These are phyloP conservation scores for Nemapogon koenigi DNA, from an alignment of 2,888 invertebrate genomes.

Conservation along the genomic window DNA sequence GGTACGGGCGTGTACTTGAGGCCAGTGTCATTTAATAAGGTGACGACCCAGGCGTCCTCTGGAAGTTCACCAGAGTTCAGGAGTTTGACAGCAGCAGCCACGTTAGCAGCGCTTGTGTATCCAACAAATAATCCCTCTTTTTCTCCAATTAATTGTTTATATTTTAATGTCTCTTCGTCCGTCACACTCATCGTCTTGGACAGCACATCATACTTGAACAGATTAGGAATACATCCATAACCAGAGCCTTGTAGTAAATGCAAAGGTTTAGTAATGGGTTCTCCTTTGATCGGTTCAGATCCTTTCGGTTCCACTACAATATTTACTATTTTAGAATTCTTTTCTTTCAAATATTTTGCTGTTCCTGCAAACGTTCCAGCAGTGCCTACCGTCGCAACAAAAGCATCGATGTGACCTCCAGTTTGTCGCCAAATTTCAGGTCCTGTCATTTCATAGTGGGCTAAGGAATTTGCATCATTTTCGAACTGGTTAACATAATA, in stretches of 20 bases:
- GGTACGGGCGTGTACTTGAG: slow-evolving; percentile 46
- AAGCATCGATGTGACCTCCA: slow-evolving; percentile 45
- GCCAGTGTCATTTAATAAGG: slow-evolving; percentile 42
- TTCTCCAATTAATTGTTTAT: slow-evolving; percentile 38
- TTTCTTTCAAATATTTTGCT: slow-evolving; percentile 43
- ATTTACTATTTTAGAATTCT: slow-evolving; percentile 35
- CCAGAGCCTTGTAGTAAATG: slow-evolving; percentile 54
- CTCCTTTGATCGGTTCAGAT: slow-evolving; percentile 45
- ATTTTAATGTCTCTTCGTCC: slow-evolving; percentile 42
- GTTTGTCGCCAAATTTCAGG: slow-evolving; percentile 56
- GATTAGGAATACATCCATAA: slow-evolving; percentile 43
- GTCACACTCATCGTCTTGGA: slow-evolving; percentile 43
- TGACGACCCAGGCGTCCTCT: slow-evolving; percentile 47
- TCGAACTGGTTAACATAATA: slow-evolving; percentile 50
- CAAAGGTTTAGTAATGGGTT: slow-evolving; percentile 43
- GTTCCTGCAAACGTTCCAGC: slow-evolving; percentile 49
- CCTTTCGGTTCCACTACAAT: slow-evolving; percentile 49
- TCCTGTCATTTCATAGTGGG: slow-evolving; percentile 49
- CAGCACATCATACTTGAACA: slow-evolving; percentile 43
- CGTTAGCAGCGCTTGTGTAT: slow-evolving; percentile 52
- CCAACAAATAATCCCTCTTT: slow-evolving; percentile 52
- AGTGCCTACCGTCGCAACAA: slow-evolving; percentile 48
- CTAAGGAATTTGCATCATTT: slow-evolving; percentile 34
- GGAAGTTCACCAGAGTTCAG: slow-evolving; percentile 41
- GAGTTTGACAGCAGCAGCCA: slow-evolving; percentile 48